phyloP scores from a whole-genome alignment of 2,888 invertebrate genomes.

The Cyrtodaria siliqua region DNA sequence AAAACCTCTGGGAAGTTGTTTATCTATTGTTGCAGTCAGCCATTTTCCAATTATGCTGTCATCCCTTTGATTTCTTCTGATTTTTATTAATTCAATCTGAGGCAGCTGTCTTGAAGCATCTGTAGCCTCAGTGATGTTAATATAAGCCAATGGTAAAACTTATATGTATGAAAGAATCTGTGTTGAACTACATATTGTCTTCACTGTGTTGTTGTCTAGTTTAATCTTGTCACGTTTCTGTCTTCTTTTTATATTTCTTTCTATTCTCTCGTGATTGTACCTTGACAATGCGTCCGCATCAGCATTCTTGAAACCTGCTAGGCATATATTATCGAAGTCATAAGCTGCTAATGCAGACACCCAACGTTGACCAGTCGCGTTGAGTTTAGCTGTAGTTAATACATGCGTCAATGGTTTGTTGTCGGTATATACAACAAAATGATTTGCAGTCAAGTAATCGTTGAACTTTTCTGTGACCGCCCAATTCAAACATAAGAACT shows the following conservation, averaged over 20 bases:
- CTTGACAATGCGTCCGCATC: constrained; percentile 40
- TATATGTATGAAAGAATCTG: neutral
- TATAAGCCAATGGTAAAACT: neutral
- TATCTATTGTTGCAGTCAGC: neutral
- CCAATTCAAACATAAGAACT: constrained; percentile 38
- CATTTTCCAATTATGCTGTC: neutral
- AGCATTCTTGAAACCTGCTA: constrained; percentile 31
- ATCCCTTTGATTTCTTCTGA: neutral
- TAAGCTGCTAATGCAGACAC: constrained; percentile 21
- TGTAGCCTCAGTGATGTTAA: neutral
- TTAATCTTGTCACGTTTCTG: neutral
- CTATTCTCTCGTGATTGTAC: constrained; percentile 13
- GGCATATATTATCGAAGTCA: constrained; percentile 29
- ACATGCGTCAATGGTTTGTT: constrained; percentile 37
- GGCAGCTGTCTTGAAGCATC: neutral
- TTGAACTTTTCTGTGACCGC: constrained; percentile 36
- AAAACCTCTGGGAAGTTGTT: too few relatives aligned
- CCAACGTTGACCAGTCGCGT: constrained; percentile 32
- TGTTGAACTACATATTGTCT: constrained; percentile 7
- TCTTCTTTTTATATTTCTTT: neutral
- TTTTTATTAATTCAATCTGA: neutral
- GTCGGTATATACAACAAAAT: constrained; percentile 25
- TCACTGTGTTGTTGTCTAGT: constrained; percentile 2
- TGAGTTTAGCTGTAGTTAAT: constrained; percentile 14
- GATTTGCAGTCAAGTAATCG: constrained; percentile 2